Conservation (phyloP, 2,113 vertebrate genomes). For the Corynorhinus townsendii region DNA sequence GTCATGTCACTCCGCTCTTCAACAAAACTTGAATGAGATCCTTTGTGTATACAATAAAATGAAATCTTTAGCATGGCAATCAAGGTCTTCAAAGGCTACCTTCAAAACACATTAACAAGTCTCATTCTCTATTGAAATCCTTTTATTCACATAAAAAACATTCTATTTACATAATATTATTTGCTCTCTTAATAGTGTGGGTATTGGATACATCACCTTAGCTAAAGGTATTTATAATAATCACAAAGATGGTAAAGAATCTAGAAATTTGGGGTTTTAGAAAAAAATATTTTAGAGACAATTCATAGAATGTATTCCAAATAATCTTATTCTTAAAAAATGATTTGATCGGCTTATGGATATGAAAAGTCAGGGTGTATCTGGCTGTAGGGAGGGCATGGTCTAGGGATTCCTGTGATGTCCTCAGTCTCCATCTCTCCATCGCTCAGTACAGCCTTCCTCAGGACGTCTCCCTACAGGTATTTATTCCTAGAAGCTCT, state of each 20-base stretch:
- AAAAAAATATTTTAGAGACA: not conserved
- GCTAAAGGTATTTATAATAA: not conserved
- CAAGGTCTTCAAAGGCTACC: not conserved
- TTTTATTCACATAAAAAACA: not conserved
- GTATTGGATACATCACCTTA: not conserved
- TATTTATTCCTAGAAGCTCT: not conserved
- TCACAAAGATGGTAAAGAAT: not conserved
- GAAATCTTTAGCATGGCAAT: not conserved
- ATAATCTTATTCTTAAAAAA: not conserved
- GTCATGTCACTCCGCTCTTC: not conserved
- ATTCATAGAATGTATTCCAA: not conserved
- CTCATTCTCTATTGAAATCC: not conserved
- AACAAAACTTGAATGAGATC: not conserved
- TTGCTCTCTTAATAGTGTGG: not conserved
- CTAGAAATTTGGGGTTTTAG: not conserved
- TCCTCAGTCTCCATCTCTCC: not conserved
- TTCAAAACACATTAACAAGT: not conserved
- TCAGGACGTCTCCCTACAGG: not conserved
- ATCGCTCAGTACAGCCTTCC: not conserved
- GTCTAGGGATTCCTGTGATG: not conserved
- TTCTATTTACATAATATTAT: not conserved
- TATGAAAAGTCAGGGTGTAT: not conserved
- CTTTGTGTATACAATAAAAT: not conserved
- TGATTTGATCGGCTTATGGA: not conserved
- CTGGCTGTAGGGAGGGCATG: not conserved